A percentile compares a stretch with the other conserved stretches of the same genome.
These are phyloP conservation scores for Nezara viridula DNA, from an alignment of 2,888 invertebrate species.

Conservation along the genomic window DNA sequence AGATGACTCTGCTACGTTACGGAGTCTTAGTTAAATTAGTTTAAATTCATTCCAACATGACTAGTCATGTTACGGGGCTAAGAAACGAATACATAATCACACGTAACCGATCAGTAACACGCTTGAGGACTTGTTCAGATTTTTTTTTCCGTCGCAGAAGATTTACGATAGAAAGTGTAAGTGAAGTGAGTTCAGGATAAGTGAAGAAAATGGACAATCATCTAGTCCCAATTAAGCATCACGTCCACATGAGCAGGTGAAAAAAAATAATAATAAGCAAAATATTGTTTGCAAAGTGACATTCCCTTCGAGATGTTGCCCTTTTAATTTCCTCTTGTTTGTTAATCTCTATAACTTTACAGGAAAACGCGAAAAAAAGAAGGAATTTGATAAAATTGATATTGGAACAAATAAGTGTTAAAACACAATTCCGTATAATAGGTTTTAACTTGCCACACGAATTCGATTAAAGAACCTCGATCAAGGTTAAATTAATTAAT, in stretches of 20 bases:
- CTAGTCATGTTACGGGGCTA: not conserved
- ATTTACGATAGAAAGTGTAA: slow-evolving; percentile 8
- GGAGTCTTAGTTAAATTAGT: not conserved
- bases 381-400: too few relatives aligned
- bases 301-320: not conserved
- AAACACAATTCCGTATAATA: too few relatives aligned
- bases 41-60: not conserved
- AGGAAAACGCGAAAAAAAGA: too few relatives aligned
- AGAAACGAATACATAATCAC: slow-evolving; percentile 1
- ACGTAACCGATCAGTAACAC: not conserved
- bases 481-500: too few relatives aligned
- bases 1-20: not conserved
- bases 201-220: not conserved
- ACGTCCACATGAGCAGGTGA: not conserved
- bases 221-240: not conserved
- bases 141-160: not conserved
- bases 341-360: too few relatives aligned
- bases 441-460: too few relatives aligned
- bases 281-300: not conserved
- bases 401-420: too few relatives aligned
- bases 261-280: not conserved
- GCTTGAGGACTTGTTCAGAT: not conserved
- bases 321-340: too few relatives aligned
- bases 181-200: not conserved
- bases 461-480: too few relatives aligned